Base-by-base conservation (phyloP, 2,113 vertebrate genomes). In the Lethenteron reissneri region DNA sequence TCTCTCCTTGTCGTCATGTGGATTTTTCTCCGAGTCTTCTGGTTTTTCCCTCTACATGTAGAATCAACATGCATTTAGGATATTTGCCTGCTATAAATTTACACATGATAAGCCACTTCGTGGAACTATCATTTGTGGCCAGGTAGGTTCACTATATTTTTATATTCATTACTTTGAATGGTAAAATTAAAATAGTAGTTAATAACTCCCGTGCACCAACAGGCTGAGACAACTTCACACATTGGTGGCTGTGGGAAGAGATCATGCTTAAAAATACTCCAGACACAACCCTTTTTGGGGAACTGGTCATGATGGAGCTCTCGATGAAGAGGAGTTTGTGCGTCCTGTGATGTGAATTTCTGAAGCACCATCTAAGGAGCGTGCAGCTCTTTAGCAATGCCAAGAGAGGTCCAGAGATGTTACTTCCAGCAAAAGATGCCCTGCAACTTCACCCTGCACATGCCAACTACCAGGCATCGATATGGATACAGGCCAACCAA, bases 351-450 rank as follows among this genome's bases (percentile, higher is more conserved):
- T 15, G 14, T 14, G 60, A 14, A 64, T 19, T 15, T 14, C 60
- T 64, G 60, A 64, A 19, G 14, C 14, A 19, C 60, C 60, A 64
- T 15, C 21, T 15, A 64, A 6, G 14, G 1, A 64, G 21, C 60
- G 14, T 64, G 14, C 8, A 64, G 17, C 60, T 64, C 60, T 64
- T 64, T 64, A 19, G 60, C 17, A 64, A 64, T 14, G 60, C 60
- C 14, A 64, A 64, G 60, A 64, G 17, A 19, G 60, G 60, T 64
- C 60, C 17, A 19, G 60, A 64, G 60, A 64, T 64, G 60, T 64
- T 64, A 8, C 60, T 19, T 6, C 60, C 60, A 64, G 17, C 60
- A 64, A 14, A 8, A 64, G 60, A 64, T 64, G 60, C 60, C 60
- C 60, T 64, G 60, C 14, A 64, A 64, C 60, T 64, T 64, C 60